These are phyloP conservation scores for Eupithecia subfuscata DNA, from an alignment of 2,888 invertebrate genomes.

Conservation along the genomic window DNA sequence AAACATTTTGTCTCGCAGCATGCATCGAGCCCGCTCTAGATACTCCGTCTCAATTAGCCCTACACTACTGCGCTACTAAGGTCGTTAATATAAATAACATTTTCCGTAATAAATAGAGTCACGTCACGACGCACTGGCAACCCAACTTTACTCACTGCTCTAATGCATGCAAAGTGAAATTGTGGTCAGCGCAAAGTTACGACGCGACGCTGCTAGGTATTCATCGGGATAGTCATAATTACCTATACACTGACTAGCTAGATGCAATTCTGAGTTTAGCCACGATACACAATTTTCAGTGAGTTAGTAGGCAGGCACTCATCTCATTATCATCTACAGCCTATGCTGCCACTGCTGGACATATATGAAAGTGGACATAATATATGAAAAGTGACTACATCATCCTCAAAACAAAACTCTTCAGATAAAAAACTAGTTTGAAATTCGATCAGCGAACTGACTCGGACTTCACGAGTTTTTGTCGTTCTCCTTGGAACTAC, in stretches of 20 bases:
- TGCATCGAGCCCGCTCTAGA: not conserved
- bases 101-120: constrained; percentile 20
- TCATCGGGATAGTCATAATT: constrained; percentile 11
- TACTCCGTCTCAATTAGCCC: not conserved
- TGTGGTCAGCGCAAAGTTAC: constrained; percentile 26
- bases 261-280: not conserved
- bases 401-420: not conserved
- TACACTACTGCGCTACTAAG: not conserved
- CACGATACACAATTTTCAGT: not conserved
- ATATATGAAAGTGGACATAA: too few species aligned
- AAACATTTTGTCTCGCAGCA: not conserved
- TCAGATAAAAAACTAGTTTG: not conserved
- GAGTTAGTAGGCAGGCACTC: not conserved
- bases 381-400: not conserved
- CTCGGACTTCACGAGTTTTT: not conserved
- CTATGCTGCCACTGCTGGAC: not conserved
- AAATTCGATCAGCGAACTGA: not conserved
- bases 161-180: constrained; percentile 36
- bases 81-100: not conserved
- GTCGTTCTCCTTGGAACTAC: not conserved
- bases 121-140: constrained; percentile 21
- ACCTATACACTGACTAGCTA: not conserved
- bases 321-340: not conserved
- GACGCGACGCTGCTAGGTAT: constrained; percentile 11
- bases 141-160: constrained; percentile 27